Conservation (phyloP, 1,140 invertebrate genomes). For the Ceratina australensis region DNA sequence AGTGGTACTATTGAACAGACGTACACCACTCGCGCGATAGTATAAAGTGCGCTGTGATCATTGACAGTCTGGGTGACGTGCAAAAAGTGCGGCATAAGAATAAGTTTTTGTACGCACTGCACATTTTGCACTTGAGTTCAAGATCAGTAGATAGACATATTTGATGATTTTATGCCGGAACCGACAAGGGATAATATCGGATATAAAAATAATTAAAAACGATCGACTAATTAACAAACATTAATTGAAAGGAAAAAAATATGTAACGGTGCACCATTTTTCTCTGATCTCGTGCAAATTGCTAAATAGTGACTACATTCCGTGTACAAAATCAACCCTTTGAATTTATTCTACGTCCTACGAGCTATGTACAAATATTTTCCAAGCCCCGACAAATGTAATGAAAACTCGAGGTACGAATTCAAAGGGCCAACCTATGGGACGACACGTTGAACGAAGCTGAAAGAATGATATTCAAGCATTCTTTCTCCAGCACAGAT, state of each 20-base stretch:
- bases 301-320: slow-evolving; percentile 35
- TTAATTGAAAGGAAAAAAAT: no score
- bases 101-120: slow-evolving; percentile 59
- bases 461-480: slow-evolving; percentile 31
- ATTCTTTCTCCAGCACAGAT: slow-evolving; percentile 64
- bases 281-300: slow-evolving; percentile 29
- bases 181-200: background rate
- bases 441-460: slow-evolving; percentile 5
- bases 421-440: slow-evolving; percentile 11
- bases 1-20: slow-evolving; percentile 37
- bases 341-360: background rate
- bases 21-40: slow-evolving; percentile 35
- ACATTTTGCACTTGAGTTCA: slow-evolving; percentile 25
- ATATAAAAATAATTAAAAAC: background rate
- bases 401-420: background rate
- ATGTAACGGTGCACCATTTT: background rate
- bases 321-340: slow-evolving; percentile 35
- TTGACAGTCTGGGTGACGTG: slow-evolving; percentile 17
- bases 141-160: background rate
- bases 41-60: background rate
- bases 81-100: slow-evolving; percentile 62
- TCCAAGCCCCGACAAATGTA: background rate
- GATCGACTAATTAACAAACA: background rate
- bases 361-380: background rate
- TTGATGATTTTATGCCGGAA: no score